phyloP scores from a whole-genome alignment of 2,797 vertebrate genomes.

The Poeciliopsis presidionis region DNA sequence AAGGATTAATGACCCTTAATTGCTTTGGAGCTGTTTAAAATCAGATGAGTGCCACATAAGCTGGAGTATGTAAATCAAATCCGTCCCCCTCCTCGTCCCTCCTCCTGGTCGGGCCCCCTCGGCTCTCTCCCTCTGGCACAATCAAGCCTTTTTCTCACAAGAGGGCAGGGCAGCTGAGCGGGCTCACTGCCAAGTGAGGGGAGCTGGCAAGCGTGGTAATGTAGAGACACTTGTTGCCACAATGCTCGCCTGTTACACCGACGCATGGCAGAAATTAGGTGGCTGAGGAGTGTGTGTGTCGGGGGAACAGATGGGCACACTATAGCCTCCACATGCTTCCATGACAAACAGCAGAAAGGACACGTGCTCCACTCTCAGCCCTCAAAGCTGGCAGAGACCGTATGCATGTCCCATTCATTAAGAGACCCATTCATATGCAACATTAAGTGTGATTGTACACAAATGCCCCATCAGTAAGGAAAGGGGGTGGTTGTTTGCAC shows the following conservation, averaged over 20 bases:
- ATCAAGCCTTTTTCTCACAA: conserved; percentile 83
- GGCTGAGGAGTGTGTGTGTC: conserved; percentile 46
- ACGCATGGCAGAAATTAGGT: conserved; percentile 58
- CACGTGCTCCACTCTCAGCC: conserved; percentile 54
- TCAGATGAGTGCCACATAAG: conserved; percentile 81
- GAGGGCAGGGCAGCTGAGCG: conserved; percentile 75
- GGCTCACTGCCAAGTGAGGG: conserved; percentile 82
- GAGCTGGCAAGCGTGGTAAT: conserved; percentile 81
- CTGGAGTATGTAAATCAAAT: conserved; percentile 84
- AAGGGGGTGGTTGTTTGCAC: conserved; percentile 23
- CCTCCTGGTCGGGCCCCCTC: conserved; percentile 56
- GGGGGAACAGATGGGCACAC: conserved; percentile 68
- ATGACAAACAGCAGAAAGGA: conserved; percentile 68
- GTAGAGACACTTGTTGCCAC: conserved; percentile 85
- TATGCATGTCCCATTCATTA: conserved; percentile 72
- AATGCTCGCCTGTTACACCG: conserved; percentile 78
- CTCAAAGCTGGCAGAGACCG: conserved; percentile 63
- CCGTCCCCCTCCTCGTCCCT: conserved; percentile 53
- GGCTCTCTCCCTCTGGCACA: conserved; percentile 81
- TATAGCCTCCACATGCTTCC: conserved; percentile 62
- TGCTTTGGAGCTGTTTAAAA: conserved; percentile 82
- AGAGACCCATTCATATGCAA: conserved; percentile 76
- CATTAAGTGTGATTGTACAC: conserved; percentile 75
- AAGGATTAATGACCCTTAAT: conserved; percentile 85
- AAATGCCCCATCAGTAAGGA: conserved; percentile 69